phyloP scores from a whole-genome alignment of 1,140 invertebrate genomes.

The Pogonus chalceus region DNA sequence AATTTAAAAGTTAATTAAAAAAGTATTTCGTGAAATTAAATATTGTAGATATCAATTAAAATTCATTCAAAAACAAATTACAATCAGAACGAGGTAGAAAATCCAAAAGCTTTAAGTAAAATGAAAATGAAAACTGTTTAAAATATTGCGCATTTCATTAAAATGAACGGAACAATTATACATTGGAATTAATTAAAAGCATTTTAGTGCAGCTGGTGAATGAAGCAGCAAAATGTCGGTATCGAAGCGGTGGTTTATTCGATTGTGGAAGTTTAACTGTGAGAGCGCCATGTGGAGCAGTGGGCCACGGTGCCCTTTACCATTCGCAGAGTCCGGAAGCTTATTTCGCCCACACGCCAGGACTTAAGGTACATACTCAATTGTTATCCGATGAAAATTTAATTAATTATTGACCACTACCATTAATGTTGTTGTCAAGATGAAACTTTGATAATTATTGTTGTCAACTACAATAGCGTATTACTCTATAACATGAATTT shows the following conservation, averaged over 20 bases:
- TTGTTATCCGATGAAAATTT: too few relatives aligned
- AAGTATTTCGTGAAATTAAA: too few relatives aligned
- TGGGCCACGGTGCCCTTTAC: conserved; percentile 90
- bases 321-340: conserved; percentile 98
- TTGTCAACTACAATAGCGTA: background rate
- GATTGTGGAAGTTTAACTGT: conserved; percentile 89
- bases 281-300: conserved; percentile 75
- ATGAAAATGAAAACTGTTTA: too few relatives aligned
- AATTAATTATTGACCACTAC: background rate
- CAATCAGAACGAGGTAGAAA: too few relatives aligned
- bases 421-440: conserved; percentile 4
- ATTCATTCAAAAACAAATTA: too few relatives aligned
- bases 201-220: conserved; percentile 54
- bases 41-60: too few relatives aligned
- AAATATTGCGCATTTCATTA: too few relatives aligned
- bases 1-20: too few relatives aligned
- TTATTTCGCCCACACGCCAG: conserved; percentile 93
- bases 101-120: too few relatives aligned
- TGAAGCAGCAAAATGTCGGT: conserved; percentile 90
- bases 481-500: too few relatives aligned
- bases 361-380: conserved; percentile 74
- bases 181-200: background rate
- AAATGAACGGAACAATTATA: too few relatives aligned
- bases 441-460: background rate
- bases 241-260: conserved; percentile 83